Conservation (phyloP, 2,797 vertebrate species). For the Apodemus agrarius region DNA sequence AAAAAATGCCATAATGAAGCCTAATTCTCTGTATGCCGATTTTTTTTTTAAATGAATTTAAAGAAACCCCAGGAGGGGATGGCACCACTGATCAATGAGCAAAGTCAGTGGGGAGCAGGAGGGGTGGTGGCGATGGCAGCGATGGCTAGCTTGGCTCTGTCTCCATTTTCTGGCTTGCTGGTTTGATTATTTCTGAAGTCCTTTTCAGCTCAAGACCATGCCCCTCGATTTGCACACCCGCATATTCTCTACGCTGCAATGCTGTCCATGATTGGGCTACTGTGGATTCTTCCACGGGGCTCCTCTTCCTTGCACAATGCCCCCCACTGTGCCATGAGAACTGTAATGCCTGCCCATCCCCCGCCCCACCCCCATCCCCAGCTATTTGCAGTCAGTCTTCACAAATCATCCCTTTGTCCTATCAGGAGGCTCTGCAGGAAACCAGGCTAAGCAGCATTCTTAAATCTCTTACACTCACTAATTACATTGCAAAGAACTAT, state of each 20-base stretch:
- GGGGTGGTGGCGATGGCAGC: background rate
- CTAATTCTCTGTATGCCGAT: background rate
- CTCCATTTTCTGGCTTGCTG: background rate
- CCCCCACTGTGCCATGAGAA: background rate
- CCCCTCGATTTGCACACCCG: background rate
- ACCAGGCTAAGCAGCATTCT: conserved; percentile 7
- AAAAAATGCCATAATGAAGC: background rate
- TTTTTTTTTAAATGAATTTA: background rate
- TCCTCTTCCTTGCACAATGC: background rate
- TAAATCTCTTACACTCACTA: conserved; percentile 52
- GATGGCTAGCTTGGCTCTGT: background rate
- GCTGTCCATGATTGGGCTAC: background rate
- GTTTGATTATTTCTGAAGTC: conserved; percentile 11
- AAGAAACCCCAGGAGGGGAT: background rate
- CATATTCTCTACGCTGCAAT: background rate
- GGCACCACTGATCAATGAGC: background rate
- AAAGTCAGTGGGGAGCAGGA: background rate
- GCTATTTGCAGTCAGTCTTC: conserved; percentile 15
- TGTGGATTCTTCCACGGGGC: background rate
- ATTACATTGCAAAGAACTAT: conserved; percentile 56
- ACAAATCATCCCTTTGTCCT: conserved; percentile 16
- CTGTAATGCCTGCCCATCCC: background rate
- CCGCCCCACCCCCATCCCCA: background rate
- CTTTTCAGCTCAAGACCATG: background rate
- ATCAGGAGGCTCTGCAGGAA: conserved; percentile 21